Evolutionary conservation across 30 jellyfish, hydroid and myxozoan genomes (phyloP).

Genomic region (Mastigias papua): DNA sequence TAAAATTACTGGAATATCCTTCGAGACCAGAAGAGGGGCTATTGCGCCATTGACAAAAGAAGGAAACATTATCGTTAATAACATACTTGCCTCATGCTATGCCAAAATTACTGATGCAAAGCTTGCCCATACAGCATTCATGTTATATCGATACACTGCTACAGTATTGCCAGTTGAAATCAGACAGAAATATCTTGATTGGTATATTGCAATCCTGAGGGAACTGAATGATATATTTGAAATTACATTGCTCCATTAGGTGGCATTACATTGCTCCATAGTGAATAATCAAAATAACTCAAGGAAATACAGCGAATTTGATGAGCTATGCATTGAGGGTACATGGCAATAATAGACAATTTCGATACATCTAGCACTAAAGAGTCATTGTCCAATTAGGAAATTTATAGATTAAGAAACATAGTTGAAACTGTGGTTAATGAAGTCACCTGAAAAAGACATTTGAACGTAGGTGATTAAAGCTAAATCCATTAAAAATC

Average conservation of each 20-base stretch:
- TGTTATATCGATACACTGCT: not conserved
- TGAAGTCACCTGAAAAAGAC: no score
- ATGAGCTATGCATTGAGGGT: no score
- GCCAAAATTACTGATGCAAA: slow-evolving; percentile 43
- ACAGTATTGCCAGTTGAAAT: not conserved
- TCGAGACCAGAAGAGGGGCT: slow-evolving; percentile 45
- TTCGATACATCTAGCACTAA: no score
- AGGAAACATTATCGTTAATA: slow-evolving; percentile 74
- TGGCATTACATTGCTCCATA: no score
- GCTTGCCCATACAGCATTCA: slow-evolving; percentile 52
- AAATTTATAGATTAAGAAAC: no score
- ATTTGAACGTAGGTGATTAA: no score
- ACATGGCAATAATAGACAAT: no score
- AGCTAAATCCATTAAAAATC: no score
- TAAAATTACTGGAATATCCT: not conserved
- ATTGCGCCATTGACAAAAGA: slow-evolving; percentile 82
- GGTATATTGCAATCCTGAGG: slow-evolving; percentile 19
- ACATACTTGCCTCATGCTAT: slow-evolving; percentile 75
- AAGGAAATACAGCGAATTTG: no score
- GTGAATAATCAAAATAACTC: no score
- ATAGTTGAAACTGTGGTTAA: no score
- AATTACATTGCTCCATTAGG: slow-evolving; percentile 1
- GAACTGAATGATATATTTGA: not conserved
- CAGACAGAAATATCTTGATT: not conserved
- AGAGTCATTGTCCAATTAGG: no score